These are phyloP conservation scores for Doryteuthis pealeii DNA, from an alignment of 1,140 invertebrate genomes.

Conservation along the genomic window DNA sequence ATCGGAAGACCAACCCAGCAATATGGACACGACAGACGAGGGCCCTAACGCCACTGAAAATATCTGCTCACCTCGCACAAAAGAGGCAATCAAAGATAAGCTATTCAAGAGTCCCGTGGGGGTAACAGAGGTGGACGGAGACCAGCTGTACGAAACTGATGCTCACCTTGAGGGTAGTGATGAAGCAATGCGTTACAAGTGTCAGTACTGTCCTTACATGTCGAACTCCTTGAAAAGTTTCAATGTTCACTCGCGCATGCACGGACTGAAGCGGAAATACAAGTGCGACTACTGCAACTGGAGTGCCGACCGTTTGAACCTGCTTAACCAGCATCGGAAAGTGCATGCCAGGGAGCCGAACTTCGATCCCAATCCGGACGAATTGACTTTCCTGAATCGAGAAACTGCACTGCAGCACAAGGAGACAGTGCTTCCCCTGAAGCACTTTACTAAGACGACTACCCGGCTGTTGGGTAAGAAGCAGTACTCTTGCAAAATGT, in stretches of 20 bases:
- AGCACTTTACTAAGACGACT: neutral
- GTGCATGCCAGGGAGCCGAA: conserved; percentile 40
- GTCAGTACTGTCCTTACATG: conserved; percentile 47
- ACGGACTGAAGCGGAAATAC: conserved; percentile 45
- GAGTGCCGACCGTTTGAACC: conserved; percentile 47
- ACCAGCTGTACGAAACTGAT: neutral
- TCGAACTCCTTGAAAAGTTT: conserved; percentile 42
- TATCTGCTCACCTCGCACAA: neutral
- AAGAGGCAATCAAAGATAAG: conserved; percentile 13
- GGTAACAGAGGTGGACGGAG: neutral
- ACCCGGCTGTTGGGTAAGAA: conserved; percentile 28
- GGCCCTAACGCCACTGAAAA: neutral
- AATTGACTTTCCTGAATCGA: conserved; percentile 46
- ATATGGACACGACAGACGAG: conserved; percentile 21
- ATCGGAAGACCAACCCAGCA: conserved; percentile 19
- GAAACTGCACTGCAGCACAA: conserved; percentile 43
- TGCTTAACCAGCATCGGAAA: conserved; percentile 49
- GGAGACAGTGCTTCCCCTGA: neutral
- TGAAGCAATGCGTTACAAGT: conserved; percentile 36
- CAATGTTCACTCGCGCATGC: conserved; percentile 45
- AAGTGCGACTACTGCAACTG: conserved; percentile 55
- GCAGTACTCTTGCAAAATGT: conserved; percentile 44
- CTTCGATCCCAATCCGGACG: conserved; percentile 39
- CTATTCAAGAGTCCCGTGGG: neutral
- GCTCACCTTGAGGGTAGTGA: conserved; percentile 10